Conservation (phyloP, 2,888 invertebrate species). For the Falcaria lacertinaria region DNA sequence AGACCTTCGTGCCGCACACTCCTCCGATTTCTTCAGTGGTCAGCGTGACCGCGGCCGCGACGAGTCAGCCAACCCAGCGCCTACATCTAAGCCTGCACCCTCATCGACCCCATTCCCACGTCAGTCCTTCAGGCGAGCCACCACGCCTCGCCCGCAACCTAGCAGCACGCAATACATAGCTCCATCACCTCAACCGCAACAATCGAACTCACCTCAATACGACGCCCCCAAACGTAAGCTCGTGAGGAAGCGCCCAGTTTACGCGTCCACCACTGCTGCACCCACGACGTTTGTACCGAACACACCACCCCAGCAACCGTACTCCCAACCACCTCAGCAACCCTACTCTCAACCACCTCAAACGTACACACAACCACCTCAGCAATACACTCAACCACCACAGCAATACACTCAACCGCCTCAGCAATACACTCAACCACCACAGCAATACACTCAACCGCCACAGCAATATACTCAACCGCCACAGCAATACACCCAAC, state of each 20-base stretch:
- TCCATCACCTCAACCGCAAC: slow-evolving; percentile 31
- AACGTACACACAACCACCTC: slow-evolving; percentile 4
- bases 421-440: slow-evolving; percentile 4
- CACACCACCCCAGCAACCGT: slow-evolving; percentile 32
- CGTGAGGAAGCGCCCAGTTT: slow-evolving; percentile 62
- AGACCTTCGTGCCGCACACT: slow-evolving; percentile 85
- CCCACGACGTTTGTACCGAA: slow-evolving; percentile 43
- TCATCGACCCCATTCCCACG: slow-evolving; percentile 35
- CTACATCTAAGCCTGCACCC: slow-evolving; percentile 6
- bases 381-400: neutral
- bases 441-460: slow-evolving; percentile 1
- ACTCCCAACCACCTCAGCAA: slow-evolving; percentile 17
- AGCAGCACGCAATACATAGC: slow-evolving; percentile 38
- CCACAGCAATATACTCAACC: slow-evolving; percentile 5
- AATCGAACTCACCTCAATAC: slow-evolving; percentile 39
- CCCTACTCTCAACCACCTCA: slow-evolving; percentile 17
- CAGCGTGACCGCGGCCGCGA: slow-evolving; percentile 70
- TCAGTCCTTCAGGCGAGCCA: slow-evolving; percentile 55
- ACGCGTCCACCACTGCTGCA: slow-evolving; percentile 45
- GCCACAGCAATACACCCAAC: slow-evolving; percentile 20
- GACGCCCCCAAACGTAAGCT: slow-evolving; percentile 61
- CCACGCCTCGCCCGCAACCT: slow-evolving; percentile 59
- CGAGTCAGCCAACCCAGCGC: slow-evolving; percentile 40
- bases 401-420: slow-evolving; percentile 7
- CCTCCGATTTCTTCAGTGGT: slow-evolving; percentile 86